Conservation (phyloP, 2,113 vertebrate species). For the Callorhinus ursinus region DNA sequence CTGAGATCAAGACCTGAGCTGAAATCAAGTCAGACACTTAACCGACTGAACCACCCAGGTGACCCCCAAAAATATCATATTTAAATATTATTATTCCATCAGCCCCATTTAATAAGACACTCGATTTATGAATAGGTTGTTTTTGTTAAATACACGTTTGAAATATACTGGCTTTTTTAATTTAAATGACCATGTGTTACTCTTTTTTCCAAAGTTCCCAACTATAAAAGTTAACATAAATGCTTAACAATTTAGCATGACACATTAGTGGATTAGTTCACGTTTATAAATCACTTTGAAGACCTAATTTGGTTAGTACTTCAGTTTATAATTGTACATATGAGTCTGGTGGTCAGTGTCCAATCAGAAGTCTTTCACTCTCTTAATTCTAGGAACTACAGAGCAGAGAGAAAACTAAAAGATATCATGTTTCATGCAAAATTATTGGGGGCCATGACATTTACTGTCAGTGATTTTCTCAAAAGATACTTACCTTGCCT, state of each 20-base stretch:
- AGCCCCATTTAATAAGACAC: background rate
- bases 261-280: background rate
- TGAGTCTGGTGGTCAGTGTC: background rate
- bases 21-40: background rate
- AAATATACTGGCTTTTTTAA: background rate
- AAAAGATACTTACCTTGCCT: background rate
- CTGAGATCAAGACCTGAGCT: background rate
- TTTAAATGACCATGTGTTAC: background rate
- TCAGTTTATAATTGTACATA: background rate
- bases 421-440: background rate
- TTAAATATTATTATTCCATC: background rate
- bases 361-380: background rate
- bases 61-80: background rate
- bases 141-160: background rate
- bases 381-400: background rate
- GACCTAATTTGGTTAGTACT: background rate
- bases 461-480: background rate
- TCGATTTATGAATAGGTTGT: background rate
- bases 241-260: background rate
- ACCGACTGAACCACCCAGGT: background rate
- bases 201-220: background rate
- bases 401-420: background rate
- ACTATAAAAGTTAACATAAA: background rate
- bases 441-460: background rate
- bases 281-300: slow-evolving; percentile 17